Evolutionary conservation across 2,113 vertebrate genomes (phyloP).

Genomic region (Periophthalmodon schlosseri): DNA sequence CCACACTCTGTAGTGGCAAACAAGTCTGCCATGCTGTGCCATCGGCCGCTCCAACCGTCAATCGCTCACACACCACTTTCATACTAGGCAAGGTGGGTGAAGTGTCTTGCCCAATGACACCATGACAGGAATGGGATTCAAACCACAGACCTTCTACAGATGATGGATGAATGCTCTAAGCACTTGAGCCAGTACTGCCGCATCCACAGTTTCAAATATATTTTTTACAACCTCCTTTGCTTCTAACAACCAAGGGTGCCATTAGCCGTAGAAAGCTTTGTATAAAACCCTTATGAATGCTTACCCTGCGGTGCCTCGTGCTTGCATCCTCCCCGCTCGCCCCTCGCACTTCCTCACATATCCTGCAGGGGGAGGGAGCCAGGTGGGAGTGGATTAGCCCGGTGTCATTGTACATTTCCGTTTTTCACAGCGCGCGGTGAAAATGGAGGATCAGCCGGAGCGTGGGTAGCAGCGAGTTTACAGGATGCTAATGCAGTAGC

Average conservation of each 20-base stretch:
- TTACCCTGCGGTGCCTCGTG: neutral
- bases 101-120: too few relatives aligned
- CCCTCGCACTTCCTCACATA: slow-evolving; percentile 25
- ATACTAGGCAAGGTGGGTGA: too few relatives aligned
- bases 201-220: neutral
- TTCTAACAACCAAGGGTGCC: neutral
- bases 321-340: slow-evolving; percentile 38
- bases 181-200: too few relatives aligned
- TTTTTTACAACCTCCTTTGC: neutral
- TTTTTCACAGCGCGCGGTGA: slow-evolving; percentile 47
- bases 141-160: too few relatives aligned
- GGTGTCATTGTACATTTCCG: slow-evolving; percentile 58
- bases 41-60: too few relatives aligned
- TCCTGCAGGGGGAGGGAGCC: slow-evolving; percentile 47
- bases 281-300: neutral
- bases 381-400: slow-evolving; percentile 70
- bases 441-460: slow-evolving; percentile 44
- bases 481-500: slow-evolving; percentile 36
- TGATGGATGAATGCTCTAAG: too few relatives aligned
- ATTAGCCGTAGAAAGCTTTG: neutral
- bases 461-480: slow-evolving; percentile 50
- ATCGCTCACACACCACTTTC: too few relatives aligned
- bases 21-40: too few relatives aligned
- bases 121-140: too few relatives aligned
- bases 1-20: too few relatives aligned